Base-by-base conservation (phyloP, 1,140 invertebrate genomes). In the Drosophila saltans region DNA sequence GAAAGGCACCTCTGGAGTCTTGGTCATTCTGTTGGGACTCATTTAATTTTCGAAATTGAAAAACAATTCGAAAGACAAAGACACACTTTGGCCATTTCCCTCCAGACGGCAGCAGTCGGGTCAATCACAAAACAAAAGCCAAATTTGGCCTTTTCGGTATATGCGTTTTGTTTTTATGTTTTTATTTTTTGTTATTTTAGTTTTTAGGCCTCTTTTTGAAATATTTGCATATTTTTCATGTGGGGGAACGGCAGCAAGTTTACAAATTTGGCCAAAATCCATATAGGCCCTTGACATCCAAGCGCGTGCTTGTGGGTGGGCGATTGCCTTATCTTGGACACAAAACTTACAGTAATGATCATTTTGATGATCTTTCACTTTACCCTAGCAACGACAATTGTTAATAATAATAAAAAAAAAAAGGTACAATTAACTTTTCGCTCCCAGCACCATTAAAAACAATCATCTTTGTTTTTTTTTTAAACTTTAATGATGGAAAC, bases 341-440 rank as follows among this genome's bases (percentile, higher is more conserved):
- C 16, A 16, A 16, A 16, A 26, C 21, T 10, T 24, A 52, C 21
- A 26, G 7, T 52, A 52, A 52, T 52, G 21, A 52, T 26, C 45
- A 26, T 26, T 1, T 52, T 52, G 45, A 52, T 52, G 45, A 52
- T 52, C 45, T 52, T 52, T 52, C 45, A 52, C 45, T 52, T 43
- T 3, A 2, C 21, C 21, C 7, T 48, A 8, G 16, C 45, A 9
- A 21, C 28, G 39, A 65, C 66, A 76, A 64, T 65, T 77, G 56
- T 60, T 77, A 74, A 61, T 77, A 59, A 36, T 3, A 2, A 30
- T 3, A 30, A 36, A 36, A 36, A 36, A 36, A 36, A 60, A 30
- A 72, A 62, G 3, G 24, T 78, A 66, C 72, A 77, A 81, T 78
- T 86, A 72, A 62, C 43, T 64, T n/a, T 40, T 16, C 30, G 30